Evolutionary conservation across 2,113 vertebrate species (phyloP), one percentile per base, ranked within the genome.

Genomic region (Clinocottus analis): DNA sequence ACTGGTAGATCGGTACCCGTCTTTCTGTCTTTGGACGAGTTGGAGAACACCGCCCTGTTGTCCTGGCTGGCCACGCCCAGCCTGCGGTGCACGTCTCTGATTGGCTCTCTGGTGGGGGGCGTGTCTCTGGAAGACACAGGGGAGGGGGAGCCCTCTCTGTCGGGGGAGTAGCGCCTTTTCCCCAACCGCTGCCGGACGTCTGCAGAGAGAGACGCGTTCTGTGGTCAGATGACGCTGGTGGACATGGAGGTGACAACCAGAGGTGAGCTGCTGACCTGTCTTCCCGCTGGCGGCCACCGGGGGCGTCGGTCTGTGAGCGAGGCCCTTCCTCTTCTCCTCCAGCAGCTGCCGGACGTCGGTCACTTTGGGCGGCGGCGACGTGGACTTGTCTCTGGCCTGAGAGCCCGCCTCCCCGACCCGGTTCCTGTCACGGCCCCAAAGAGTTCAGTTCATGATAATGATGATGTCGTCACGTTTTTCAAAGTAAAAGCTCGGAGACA

Each of bases 141-240:
- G 23, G 95, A 94, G 5, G 91, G 80, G 0, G 95, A 94, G 39
- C 88, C 96, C 71, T 49, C 62, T 3, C 73, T 60, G 83, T 98
- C 97, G 1, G 97, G 97, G 60, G 97, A 99, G 85, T 96, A 95
- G 0, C 94, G 95, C 79, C 98, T 95, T 85, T 99, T 99, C 1
- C 98, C 98, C 70, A 99, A 92, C 2, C 98, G 93, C 87, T 97
- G 97, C 31, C 97, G 95, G 39, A 99, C 96, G 78, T 99, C 98
- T 99, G 69, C 13, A 75, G 29, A 80, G n/a, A n/a, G n/a, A n/a
- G n/a, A n/a, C n/a, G n/a, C n/a, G n/a, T n/a, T n/a, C n/a, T n/a
- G n/a, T n/a, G n/a, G n/a, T n/a, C n/a, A n/a, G n/a, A n/a, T 51
- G 19, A 47, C 7, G 33, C 6, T 37, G 8, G 33, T 17, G 13